Evolutionary conservation across 2,888 invertebrate species (phyloP).

Genomic region (Ypsolopha sequella): DNA sequence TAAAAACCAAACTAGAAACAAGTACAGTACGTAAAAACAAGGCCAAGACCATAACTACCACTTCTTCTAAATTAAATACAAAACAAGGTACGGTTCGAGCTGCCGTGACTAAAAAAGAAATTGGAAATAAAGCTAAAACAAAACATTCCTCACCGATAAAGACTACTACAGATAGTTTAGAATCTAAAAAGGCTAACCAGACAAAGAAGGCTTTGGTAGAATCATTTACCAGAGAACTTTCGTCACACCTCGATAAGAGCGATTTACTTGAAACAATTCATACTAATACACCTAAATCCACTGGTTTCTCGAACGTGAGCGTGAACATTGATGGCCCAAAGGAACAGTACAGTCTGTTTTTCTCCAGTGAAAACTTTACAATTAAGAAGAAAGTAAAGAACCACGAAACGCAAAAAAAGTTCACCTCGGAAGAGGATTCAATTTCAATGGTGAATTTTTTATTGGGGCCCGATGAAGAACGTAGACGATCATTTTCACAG

Average conservation of each 20-base stretch:
- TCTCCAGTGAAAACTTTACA: slow-evolving; percentile 26
- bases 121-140: too few relatives aligned
- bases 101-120: too few relatives aligned
- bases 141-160: too few relatives aligned
- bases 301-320: slow-evolving; percentile 26
- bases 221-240: slow-evolving; percentile 27
- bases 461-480: slow-evolving; percentile 13
- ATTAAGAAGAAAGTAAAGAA: slow-evolving; percentile 1
- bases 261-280: too few relatives aligned
- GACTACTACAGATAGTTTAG: too few relatives aligned
- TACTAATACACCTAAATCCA: not conserved
- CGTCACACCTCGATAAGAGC: not conserved
- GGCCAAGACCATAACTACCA: too few relatives aligned
- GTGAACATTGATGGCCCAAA: slow-evolving; percentile 41
- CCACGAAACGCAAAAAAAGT: slow-evolving; percentile 16
- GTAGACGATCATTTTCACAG: slow-evolving; percentile 13
- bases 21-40: too few relatives aligned
- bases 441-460: slow-evolving; percentile 20
- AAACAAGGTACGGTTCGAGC: too few relatives aligned
- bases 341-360: slow-evolving; percentile 36
- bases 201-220: slow-evolving; percentile 38
- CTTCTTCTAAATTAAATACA: too few relatives aligned
- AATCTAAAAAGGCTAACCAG: not conserved
- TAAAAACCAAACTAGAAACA: too few relatives aligned
- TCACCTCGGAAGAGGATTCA: slow-evolving; percentile 6